These are phyloP conservation scores for Epicauta chinensis DNA, from an alignment of 1,140 invertebrate genomes.

Conservation along the genomic window DNA sequence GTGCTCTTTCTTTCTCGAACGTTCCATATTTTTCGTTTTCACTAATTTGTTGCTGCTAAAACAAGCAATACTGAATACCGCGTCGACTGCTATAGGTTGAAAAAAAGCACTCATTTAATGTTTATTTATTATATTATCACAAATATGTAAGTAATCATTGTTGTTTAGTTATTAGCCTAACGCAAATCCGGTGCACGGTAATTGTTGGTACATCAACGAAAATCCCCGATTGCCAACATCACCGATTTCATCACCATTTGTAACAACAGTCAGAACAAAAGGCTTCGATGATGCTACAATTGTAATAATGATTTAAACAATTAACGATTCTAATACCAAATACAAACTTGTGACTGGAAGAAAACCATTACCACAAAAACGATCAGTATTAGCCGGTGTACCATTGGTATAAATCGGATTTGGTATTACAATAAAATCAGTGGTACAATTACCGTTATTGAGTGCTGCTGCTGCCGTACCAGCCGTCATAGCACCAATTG, in stretches of 20 bases:
- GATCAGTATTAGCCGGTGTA: constrained; percentile 47
- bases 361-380: constrained; percentile 70
- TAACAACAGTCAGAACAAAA: constrained; percentile 67
- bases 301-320: not conserved
- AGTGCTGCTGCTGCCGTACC: constrained; percentile 50
- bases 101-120: too few species aligned
- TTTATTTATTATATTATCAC: too few species aligned
- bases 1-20: too few species aligned
- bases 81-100: too few species aligned
- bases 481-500: constrained; percentile 43
- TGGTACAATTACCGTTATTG: constrained; percentile 53
- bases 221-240: constrained; percentile 69
- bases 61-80: too few species aligned
- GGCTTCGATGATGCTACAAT: constrained; percentile 56
- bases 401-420: constrained; percentile 45
- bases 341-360: constrained; percentile 56
- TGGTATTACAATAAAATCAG: constrained; percentile 70
- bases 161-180: constrained; percentile 14
- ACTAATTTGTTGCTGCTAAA: too few species aligned
- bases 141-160: too few species aligned
- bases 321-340: not conserved
- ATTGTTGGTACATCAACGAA: constrained; percentile 58
- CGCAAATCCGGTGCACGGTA: constrained; percentile 47
- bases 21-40: too few species aligned
- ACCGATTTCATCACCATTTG: constrained; percentile 47